Percentiles rank a stretch among this genome's conserved stretches.
Evolutionary conservation across 2,797 vertebrate species (phyloP).

Genomic region (Lagodon rhomboides): DNA sequence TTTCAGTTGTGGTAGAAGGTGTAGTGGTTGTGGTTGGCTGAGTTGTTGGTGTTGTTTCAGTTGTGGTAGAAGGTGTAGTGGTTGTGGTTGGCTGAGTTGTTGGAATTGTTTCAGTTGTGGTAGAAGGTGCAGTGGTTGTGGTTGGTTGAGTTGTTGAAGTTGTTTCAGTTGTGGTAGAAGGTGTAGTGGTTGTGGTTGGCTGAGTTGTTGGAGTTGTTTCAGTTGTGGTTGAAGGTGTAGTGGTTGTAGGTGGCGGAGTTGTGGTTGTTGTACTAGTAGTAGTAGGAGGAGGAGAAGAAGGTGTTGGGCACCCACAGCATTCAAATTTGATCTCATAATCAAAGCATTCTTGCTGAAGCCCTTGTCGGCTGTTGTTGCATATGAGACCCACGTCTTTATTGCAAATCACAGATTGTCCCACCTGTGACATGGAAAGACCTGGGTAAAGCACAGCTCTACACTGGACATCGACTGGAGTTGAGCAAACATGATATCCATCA

Average conservation of each 20-base stretch:
- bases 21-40: background rate
- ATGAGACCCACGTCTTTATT: constrained; percentile 45
- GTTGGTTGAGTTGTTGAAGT: background rate
- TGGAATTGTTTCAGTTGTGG: background rate
- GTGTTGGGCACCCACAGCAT: constrained; percentile 27
- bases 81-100: background rate
- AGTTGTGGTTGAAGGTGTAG: too few species aligned
- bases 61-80: background rate
- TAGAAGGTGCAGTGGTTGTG: background rate
- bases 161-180: background rate
- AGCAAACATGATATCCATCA: constrained; percentile 29
- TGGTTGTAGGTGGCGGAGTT: constrained; percentile 2
- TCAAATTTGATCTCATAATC: constrained; percentile 61
- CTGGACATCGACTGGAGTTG: constrained; percentile 20
- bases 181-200: background rate
- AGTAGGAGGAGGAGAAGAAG: background rate
- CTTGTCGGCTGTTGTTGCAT: constrained; percentile 64
- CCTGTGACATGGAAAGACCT: background rate
- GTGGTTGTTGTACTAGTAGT: background rate
- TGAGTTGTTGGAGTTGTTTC: too few species aligned
- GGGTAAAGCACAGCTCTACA: constrained; percentile 45
- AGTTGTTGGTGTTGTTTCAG: background rate
- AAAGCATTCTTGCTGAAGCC: constrained; percentile 45
- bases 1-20: background rate
- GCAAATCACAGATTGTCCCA: constrained; percentile 53